These are phyloP conservation scores for Ommatoiulus sabulosus DNA, from an alignment of 2,888 invertebrate species.

Conservation along the genomic window DNA sequence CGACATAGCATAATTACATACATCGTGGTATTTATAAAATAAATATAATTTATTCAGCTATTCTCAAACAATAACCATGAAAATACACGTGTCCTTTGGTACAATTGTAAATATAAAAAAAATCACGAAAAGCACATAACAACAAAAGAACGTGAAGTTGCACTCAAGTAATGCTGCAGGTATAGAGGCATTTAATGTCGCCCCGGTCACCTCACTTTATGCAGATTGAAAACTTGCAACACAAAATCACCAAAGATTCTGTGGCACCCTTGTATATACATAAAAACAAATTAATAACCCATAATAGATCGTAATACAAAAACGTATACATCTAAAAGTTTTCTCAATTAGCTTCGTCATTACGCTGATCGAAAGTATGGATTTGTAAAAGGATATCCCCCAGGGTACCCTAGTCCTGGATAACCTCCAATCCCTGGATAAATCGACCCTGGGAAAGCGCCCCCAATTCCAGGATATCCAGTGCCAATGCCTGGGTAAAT, in stretches of 20 bases:
- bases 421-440: conserved; percentile 25
- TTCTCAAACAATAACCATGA: neutral
- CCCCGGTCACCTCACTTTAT: too few species aligned
- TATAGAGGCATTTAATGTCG: too few species aligned
- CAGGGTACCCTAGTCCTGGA: conserved; percentile 15
- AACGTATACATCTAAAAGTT: neutral
- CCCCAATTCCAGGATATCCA: neutral
- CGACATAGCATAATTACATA: too few species aligned
- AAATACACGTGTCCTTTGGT: neutral
- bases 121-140: neutral
- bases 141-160: too few species aligned
- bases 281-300: neutral
- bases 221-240: neutral
- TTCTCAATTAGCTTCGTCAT: neutral
- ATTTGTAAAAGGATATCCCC: conserved; percentile 3
- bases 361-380: conserved; percentile 42
- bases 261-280: neutral
- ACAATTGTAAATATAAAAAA: neutral
- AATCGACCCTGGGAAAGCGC: neutral
- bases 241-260: neutral
- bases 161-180: too few species aligned
- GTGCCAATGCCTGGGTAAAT: neutral
- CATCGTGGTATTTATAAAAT: neutral
- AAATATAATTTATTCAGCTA: conserved; percentile 13
- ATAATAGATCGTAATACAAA: neutral